A percentile compares a stretch with the other conserved stretches of the same genome.
Conservation (phyloP, 2,113 vertebrate genomes). For the Phrynocephalus versicolor region DNA sequence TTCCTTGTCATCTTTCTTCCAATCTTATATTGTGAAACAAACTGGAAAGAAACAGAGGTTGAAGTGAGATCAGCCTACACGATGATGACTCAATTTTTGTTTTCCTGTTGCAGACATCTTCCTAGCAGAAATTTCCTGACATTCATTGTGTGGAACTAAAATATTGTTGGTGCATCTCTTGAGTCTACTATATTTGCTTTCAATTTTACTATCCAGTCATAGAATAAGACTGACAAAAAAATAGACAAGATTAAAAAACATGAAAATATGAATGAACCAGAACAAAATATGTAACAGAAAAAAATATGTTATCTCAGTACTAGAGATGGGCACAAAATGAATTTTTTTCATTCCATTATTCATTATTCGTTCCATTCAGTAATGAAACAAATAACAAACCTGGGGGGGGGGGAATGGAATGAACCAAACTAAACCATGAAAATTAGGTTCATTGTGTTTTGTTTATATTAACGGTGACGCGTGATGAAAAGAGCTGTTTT, state of each 20-base stretch:
- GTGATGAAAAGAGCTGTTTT: no score
- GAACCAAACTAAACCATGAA: no score
- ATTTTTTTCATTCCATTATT: no score
- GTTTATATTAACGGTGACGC: no score
- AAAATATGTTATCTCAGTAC: no score
- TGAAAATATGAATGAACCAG: slow-evolving; percentile 15
- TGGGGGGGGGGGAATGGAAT: no score
- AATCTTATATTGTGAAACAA: slow-evolving; percentile 3
- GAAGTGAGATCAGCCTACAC: slow-evolving; percentile 26
- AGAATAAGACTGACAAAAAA: slow-evolving; percentile 1
- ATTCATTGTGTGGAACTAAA: slow-evolving; percentile 8
- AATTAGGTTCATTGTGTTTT: no score
- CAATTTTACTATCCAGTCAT: slow-evolving; percentile 17
- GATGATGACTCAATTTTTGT: slow-evolving; percentile 8
- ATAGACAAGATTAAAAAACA: background rate
- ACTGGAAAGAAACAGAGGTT: slow-evolving; percentile 25
- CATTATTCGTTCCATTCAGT: no score
- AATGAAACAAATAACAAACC: no score
- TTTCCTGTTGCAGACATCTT: slow-evolving; percentile 11
- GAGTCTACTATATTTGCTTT: background rate
- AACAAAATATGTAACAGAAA: background rate
- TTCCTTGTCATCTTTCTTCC: background rate
- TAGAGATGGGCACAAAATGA: no score
- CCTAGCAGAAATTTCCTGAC: background rate
- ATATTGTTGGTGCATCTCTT: background rate